Conservation (phyloP, 2,888 invertebrate species). For the Leptura quadrifasciata region DNA sequence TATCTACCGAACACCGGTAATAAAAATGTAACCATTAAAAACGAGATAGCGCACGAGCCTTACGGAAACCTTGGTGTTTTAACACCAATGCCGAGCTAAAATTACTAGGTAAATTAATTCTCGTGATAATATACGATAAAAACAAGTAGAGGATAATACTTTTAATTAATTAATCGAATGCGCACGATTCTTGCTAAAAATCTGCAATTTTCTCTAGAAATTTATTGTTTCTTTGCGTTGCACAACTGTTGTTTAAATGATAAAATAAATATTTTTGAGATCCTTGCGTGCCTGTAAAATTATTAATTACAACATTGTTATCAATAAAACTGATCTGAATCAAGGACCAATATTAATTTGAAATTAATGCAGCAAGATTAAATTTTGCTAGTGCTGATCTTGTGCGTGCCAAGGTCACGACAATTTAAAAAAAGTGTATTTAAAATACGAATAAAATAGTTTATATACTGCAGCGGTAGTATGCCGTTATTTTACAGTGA, state of each 20-base stretch:
- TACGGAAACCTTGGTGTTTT: slow-evolving; percentile 17
- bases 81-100: slow-evolving; percentile 20
- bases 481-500: slow-evolving; percentile 13
- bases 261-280: not conserved
- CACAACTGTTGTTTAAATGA: not conserved
- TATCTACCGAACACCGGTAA: slow-evolving; percentile 9
- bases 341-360: slow-evolving; percentile 6
- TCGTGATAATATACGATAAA: not conserved
- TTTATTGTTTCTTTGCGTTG: not conserved
- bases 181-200: slow-evolving; percentile 2
- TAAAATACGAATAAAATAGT: not conserved
- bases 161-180: slow-evolving; percentile 3
- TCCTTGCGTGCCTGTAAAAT: not conserved
- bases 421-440: too few species aligned
- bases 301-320: not conserved
- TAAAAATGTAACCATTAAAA: slow-evolving; percentile 20
- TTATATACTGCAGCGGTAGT: not conserved
- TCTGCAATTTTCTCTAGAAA: not conserved
- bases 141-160: slow-evolving; percentile 13
- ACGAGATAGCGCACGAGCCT: slow-evolving; percentile 27
- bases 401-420: not conserved
- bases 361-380: slow-evolving; percentile 1
- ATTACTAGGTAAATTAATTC: slow-evolving; percentile 16
- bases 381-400: not conserved
- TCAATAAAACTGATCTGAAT: not conserved